Conservation (phyloP, 2,113 vertebrate species). For the Rhinichthys klamathensis region DNA sequence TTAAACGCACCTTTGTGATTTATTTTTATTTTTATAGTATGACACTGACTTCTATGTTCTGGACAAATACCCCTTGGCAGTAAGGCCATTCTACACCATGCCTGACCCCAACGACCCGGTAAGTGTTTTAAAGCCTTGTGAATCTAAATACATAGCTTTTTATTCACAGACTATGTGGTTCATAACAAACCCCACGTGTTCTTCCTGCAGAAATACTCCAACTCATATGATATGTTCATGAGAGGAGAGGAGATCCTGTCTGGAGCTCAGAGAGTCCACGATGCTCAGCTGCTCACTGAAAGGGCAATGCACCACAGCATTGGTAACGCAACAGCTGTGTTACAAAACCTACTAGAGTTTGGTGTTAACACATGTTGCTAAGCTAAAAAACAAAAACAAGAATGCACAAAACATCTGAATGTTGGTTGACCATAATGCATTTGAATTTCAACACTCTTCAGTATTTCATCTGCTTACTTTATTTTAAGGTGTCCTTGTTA, state of each 20-base stretch:
- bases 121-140: constrained; percentile 68
- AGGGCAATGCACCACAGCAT: constrained; percentile 90
- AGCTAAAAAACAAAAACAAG: background rate
- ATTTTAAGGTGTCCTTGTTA: no score
- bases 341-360: background rate
- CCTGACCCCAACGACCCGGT: constrained; percentile 90
- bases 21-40: constrained; percentile 80
- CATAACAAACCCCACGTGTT: background rate
- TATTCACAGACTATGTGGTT: no score
- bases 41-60: constrained; percentile 99
- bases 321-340: constrained; percentile 73
- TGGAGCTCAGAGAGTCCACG: constrained; percentile 95
- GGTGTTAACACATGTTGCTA: background rate
- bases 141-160: background rate
- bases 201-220: constrained; percentile 89
- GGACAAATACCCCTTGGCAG: constrained; percentile 97
- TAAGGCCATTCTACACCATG: constrained; percentile 99
- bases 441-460: background rate
- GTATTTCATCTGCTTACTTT: no score
- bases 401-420: background rate
- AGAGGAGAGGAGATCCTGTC: constrained; percentile 98
- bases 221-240: constrained; percentile 99
- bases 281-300: constrained; percentile 91
- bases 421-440: background rate
- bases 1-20: background rate